Evolutionary conservation across 64 coral and sea anemone genomes (phyloP).

Genomic region (Pocillopora verrucosa): DNA sequence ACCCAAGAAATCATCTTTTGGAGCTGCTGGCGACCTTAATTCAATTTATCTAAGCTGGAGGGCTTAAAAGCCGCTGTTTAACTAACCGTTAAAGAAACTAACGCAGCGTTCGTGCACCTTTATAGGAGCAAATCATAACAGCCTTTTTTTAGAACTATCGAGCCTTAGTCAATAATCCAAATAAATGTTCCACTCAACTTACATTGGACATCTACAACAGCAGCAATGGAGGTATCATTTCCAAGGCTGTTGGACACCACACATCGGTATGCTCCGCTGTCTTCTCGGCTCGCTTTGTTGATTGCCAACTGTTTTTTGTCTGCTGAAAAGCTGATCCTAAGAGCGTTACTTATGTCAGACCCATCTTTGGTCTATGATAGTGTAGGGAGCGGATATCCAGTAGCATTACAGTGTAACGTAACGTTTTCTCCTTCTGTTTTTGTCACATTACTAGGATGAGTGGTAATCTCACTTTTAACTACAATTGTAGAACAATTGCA

Average conservation of each 20-base stretch:
- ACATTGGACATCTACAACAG: background rate
- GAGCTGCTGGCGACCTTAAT: too few species aligned
- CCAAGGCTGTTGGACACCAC: background rate
- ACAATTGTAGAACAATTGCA: background rate
- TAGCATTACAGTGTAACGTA: background rate
- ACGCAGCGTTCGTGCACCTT: background rate
- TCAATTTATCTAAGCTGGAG: too few species aligned
- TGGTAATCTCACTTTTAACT: conserved; percentile 2
- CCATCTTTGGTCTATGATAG: background rate
- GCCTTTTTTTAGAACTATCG: too few species aligned
- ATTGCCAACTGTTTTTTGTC: background rate
- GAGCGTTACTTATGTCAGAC: background rate
- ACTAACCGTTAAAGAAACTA: background rate
- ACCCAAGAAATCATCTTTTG: too few species aligned
- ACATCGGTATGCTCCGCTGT: conserved; percentile 13
- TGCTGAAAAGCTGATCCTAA: background rate
- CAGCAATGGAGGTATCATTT: background rate
- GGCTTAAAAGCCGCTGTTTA: too few species aligned
- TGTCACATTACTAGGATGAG: background rate
- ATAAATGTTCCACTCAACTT: background rate
- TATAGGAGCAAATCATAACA: too few species aligned
- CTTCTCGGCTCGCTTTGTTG: background rate
- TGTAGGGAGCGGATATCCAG: background rate
- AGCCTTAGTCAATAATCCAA: too few species aligned
- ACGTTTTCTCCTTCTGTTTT: background rate